Evolutionary conservation across 2,113 vertebrate species (phyloP), one percentile per base, ranked within the genome.

Genomic region (Forbesichthys agassizii): DNA sequence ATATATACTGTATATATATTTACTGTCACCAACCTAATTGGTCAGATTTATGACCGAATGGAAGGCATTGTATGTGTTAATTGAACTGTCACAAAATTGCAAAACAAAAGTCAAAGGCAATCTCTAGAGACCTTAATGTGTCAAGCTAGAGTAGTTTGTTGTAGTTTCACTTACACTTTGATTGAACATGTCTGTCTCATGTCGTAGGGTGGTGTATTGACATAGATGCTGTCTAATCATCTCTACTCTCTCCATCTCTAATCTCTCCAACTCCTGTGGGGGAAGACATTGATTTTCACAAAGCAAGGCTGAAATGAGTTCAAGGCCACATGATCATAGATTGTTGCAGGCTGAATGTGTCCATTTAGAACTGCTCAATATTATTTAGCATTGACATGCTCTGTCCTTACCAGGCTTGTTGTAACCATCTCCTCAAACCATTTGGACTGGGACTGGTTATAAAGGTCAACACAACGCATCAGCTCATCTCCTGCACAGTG

Each of bases 351-450:
- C 9, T 52, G 49, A 52, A 52, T 12, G 49, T 14, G 10, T 10
- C 11, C 13, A 4, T 52, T 52, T 52, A 8, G 36, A 42, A 3
- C n/a, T 54, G 52, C n/a, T 4, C 7, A 2, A 4, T n/a, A 13
- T 14, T 14, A 7, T 14, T 9, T 1, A 3, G 56, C 20, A 58
- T 33, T 52, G 0, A 49, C 11, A 33, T 27, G 1, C 64, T 10
- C 0, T 9, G n/a, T 11, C 79, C 94, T 70, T 91, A 99, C 98
- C 94, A 99, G 82, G 5, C 96, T 97, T 14, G 96, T 97, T 9
- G 98, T 99, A 73, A 99, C 97, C 94, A 98, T 98, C 88, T 99
- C 98, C 84, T 99, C 98, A 85, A 99, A 99, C 98, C 98, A 99
- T 68, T 98, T 98, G 73, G 96, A 99, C 85, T 99, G 98, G 33